A percentile compares a stretch with the other conserved stretches of the same genome.
Evolutionary conservation across 2,888 invertebrate genomes (phyloP).

Genomic region (Biston betularia): DNA sequence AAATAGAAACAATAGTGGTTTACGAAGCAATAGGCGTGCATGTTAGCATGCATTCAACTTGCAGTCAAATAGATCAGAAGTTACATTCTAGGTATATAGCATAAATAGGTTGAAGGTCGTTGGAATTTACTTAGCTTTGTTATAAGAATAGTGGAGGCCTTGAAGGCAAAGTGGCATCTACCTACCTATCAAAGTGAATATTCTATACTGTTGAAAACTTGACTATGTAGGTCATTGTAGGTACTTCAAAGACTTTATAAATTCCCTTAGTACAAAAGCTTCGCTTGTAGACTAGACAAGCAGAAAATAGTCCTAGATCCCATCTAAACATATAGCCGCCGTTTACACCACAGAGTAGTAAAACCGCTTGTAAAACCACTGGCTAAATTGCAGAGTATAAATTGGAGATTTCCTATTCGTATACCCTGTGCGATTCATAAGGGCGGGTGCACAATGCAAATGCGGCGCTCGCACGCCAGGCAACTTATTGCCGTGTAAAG

Average conservation of each 20-base stretch:
- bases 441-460: slow-evolving; percentile 52
- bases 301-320: slow-evolving; percentile 19
- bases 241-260: neutral
- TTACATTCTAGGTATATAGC: slow-evolving; percentile 30
- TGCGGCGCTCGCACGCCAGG: slow-evolving; percentile 56
- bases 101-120: slow-evolving; percentile 34
- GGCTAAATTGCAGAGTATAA: slow-evolving; percentile 45
- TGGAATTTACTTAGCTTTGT: slow-evolving; percentile 28
- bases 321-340: slow-evolving; percentile 24
- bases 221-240: no score
- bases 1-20: slow-evolving; percentile 11
- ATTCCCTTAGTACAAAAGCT: neutral
- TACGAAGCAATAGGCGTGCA: slow-evolving; percentile 29
- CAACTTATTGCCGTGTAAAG: slow-evolving; percentile 40
- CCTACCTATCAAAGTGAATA: neutral
- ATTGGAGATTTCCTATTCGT: slow-evolving; percentile 49
- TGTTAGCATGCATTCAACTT: slow-evolving; percentile 41
- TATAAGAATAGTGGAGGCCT: slow-evolving; percentile 14
- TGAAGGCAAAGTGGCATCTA: slow-evolving; percentile 2
- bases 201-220: no score
- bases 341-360: slow-evolving; percentile 31
- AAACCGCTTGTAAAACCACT: slow-evolving; percentile 39
- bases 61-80: slow-evolving; percentile 37
- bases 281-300: neutral
- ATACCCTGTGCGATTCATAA: slow-evolving; percentile 49